Base-by-base conservation (phyloP, 2,888 invertebrate species). In the Lycocerus yunnanus region DNA sequence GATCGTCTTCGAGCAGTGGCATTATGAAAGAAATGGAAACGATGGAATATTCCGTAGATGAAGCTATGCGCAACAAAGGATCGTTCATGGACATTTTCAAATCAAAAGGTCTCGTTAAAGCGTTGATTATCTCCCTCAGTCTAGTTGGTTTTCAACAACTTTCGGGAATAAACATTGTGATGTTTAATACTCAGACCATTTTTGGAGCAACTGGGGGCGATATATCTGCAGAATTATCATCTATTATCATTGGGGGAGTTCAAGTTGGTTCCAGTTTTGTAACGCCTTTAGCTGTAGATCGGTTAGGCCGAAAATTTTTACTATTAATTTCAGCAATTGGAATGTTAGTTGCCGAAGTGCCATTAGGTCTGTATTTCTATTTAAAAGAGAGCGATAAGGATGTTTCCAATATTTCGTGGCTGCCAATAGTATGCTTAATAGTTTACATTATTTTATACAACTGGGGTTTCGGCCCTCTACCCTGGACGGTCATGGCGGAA, bases 401-500 rank as follows among this genome's bases (percentile, higher is more conserved):
- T 6, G 87, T 89, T 0, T 83, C 84, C 0, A 84, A 81, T n/a
- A 88, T 94, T 66, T 85, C 89, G 0, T 93, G 92, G 90, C 84
- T 95, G 43, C 95, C 95, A 0, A 89, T 95, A 3, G 85, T 91
- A 9, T 91, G 93, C 0, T 85, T 95, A 58, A 89, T 94, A 1
- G 79, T 93, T 11, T 95, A 92, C 87, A 93, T 94, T 74, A 87
- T 92, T 69, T 90, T 92, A 0, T 95, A 94, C 87, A 93, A 93
- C 76, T 3, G 83, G 87, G 91, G 92, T 2, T 90, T 93, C 67
- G 95, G 96, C 1, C 93, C 94, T 0, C 85, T 95, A 58, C 93
- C 94, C 0, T 95, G 95, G 95, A 93, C 94, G 0, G 91, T 95
- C 43, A 91, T 94, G 89, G 92, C 93, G 0, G 95, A 96, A 85